phyloP scores from a whole-genome alignment of 1,140 invertebrate genomes.

The Polyergus mexicanus region DNA sequence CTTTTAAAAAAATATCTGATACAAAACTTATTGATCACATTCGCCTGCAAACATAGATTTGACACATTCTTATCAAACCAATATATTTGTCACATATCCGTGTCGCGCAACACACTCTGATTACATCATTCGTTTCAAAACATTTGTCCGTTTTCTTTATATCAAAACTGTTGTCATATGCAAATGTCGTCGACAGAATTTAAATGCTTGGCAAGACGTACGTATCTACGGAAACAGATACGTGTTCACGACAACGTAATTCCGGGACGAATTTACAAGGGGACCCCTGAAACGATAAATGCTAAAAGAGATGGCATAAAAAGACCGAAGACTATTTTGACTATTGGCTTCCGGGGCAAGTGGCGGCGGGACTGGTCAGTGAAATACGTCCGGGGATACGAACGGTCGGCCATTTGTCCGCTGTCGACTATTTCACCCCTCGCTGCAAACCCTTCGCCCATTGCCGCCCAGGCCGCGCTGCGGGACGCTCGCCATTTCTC shows the following conservation, averaged over 20 bases:
- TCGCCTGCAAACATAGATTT: neutral
- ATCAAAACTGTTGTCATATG: neutral
- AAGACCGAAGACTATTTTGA: slow-evolving; percentile 49
- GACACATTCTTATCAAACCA: neutral
- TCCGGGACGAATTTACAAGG: slow-evolving; percentile 61
- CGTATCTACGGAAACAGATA: slow-evolving; percentile 1
- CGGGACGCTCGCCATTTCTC: slow-evolving; percentile 78
- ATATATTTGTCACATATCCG: slow-evolving; percentile 8
- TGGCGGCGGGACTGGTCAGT: slow-evolving; percentile 70
- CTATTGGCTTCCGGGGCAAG: slow-evolving; percentile 68
- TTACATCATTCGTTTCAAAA: neutral
- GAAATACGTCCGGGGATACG: slow-evolving; percentile 80
- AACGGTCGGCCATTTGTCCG: slow-evolving; percentile 80
- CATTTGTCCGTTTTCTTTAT: neutral
- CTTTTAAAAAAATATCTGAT: neutral
- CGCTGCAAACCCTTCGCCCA: slow-evolving; percentile 35
- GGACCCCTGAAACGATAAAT: slow-evolving; percentile 69
- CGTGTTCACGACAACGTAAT: neutral
- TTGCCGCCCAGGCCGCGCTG: slow-evolving; percentile 42
- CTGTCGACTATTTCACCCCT: slow-evolving; percentile 68
- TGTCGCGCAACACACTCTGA: neutral
- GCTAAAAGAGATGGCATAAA: slow-evolving; percentile 60
- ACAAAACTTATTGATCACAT: neutral
- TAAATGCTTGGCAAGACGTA: neutral
- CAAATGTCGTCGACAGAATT: slow-evolving; percentile 26